Conservation (phyloP, 2,113 vertebrate species). For the Ranitomeya imitator region DNA sequence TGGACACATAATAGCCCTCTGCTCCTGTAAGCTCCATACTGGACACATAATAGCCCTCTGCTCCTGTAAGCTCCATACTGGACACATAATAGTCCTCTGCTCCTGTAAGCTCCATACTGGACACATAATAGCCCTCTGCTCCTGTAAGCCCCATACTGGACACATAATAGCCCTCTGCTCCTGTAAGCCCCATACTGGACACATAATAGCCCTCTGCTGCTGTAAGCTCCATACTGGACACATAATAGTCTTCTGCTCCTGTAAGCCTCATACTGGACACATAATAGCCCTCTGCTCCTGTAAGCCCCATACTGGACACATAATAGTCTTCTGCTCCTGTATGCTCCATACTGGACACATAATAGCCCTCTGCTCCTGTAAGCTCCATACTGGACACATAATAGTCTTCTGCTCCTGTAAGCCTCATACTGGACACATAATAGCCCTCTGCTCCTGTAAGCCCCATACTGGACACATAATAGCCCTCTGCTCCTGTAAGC, state of each 20-base stretch:
- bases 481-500: background rate
- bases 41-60: background rate
- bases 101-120: no score
- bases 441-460: background rate
- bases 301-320: background rate
- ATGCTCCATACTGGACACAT: no score
- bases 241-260: background rate
- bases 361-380: background rate
- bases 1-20: background rate
- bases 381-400: background rate
- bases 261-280: background rate
- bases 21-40: background rate
- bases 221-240: no score
- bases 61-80: background rate
- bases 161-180: background rate
- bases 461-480: no score
- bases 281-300: background rate
- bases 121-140: background rate
- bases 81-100: background rate
- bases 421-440: background rate
- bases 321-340: background rate
- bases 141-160: background rate
- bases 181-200: background rate
- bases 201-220: background rate
- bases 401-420: background rate